Evolutionary conservation across 2,113 vertebrate species (phyloP), one percentile per base, ranked within the genome.

Genomic region (Gymnocephalus cernua): DNA sequence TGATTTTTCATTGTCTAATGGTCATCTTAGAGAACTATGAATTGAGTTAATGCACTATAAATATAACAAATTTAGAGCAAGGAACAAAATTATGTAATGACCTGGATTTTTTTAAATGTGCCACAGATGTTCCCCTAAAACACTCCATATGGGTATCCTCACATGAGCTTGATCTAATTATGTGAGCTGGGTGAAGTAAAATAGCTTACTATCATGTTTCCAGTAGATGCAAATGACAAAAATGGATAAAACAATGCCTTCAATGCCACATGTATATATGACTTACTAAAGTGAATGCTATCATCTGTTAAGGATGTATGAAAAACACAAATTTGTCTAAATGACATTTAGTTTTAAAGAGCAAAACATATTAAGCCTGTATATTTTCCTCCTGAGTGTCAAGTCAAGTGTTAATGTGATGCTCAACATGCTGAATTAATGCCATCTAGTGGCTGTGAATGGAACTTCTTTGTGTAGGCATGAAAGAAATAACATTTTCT

Each of bases 41-140:
- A 56, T 8, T 45, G 16, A 45, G 38, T 59, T 73, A 45, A 27
- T 54, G 56, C 16, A 32, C 59, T 44, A 71, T 53, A 74, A 54
- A 71, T 68, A 69, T 12, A 21, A 57, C 54, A 50, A 44, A 80
- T 75, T 66, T 51, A 75, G 50, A 75, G 50, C 57, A 79, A 71
- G 21, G 21, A 41, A 77, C 25, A 41, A 29, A 48, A 78, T 84
- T 25, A 80, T 78, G 61, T 58, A 57, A 63, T 86, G 86, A 77
- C 80, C 77, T 86, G 69, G 48, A 74, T 84, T 84, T 87, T 59
- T 68, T 4, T 2, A 72, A 77, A 77, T 71, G 68, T 63, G 72
- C 56, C 77, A 84, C 88, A 90, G 79, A 83, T 88, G 86, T 84
- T 87, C 59, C 53, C 67, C 67, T 67, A 74, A 77, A 83, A 57